Conservation (phyloP, 2,797 vertebrate species). For the Lepus townsendii region DNA sequence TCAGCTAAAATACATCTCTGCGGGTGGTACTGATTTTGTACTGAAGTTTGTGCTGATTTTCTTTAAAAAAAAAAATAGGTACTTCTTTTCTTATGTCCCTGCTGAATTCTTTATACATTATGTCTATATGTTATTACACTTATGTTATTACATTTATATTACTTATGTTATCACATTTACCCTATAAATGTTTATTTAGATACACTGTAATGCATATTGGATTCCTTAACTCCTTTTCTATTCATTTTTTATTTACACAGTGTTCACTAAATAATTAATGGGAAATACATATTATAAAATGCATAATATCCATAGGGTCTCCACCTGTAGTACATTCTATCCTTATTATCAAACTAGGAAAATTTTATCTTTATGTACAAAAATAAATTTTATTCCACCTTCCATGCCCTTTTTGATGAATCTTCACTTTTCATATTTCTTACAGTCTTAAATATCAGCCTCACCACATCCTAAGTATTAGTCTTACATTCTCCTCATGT, state of each 20-base stretch:
- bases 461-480: neutral
- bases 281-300: neutral
- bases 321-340: too few species aligned
- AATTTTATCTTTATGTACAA: too few species aligned
- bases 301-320: neutral
- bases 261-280: too few species aligned
- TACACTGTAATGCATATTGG: neutral
- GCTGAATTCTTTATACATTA: neutral
- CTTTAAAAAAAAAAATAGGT: neutral
- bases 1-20: neutral
- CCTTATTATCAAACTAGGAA: too few species aligned
- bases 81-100: neutral
- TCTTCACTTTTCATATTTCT: neutral
- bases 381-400: too few species aligned
- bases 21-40: too few species aligned
- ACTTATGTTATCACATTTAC: too few species aligned
- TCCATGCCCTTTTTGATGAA: too few species aligned
- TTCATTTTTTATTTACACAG: neutral
- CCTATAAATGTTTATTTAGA: neutral
- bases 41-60: neutral
- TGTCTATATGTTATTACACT: neutral
- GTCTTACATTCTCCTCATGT: neutral
- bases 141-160: too few species aligned
- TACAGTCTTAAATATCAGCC: neutral
- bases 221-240: neutral